Conservation (phyloP, 2,797 vertebrate genomes). For the Luscinia luscinia region DNA sequence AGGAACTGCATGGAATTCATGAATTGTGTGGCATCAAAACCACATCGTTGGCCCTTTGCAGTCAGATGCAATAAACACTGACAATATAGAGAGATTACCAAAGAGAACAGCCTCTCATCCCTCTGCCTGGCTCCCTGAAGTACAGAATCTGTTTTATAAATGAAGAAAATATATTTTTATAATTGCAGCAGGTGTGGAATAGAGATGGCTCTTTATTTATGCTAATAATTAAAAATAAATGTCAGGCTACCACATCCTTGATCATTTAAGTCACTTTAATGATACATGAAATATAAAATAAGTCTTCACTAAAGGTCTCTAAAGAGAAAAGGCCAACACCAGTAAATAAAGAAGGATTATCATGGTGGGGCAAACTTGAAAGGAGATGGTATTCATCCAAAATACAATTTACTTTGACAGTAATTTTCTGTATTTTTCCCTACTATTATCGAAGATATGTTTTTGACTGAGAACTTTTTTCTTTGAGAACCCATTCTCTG, state of each 20-base stretch:
- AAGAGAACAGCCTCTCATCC: neutral
- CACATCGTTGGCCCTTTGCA: rapidly evolving
- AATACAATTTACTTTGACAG: slow-evolving; percentile 74
- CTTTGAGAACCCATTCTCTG: slow-evolving; percentile 26
- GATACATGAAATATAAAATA: slow-evolving; percentile 61
- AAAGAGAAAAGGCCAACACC: slow-evolving; percentile 72
- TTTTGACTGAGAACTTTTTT: slow-evolving; percentile 57
- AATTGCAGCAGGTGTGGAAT: slow-evolving; percentile 51
- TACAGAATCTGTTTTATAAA: slow-evolving; percentile 35
- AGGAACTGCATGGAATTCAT: neutral
- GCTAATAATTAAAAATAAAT: slow-evolving; percentile 77
- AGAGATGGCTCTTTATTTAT: slow-evolving; percentile 64
- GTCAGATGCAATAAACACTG: neutral
- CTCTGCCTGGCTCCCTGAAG: neutral
- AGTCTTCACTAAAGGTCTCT: slow-evolving; percentile 65
- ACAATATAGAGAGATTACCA: neutral
- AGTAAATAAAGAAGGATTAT: slow-evolving; percentile 72
- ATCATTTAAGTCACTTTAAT: slow-evolving; percentile 69
- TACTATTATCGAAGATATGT: slow-evolving; percentile 69
- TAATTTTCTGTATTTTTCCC: slow-evolving; percentile 73
- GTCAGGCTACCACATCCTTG: slow-evolving; percentile 54
- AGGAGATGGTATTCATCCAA: slow-evolving; percentile 70
- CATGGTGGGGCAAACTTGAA: slow-evolving; percentile 49
- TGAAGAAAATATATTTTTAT: slow-evolving; percentile 51
- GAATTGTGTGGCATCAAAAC: neutral